Percentiles rank a stretch among this genome's conserved stretches.
phyloP scores from a whole-genome alignment of 2,797 vertebrate genomes.

The Sebastolobus alascanus region DNA sequence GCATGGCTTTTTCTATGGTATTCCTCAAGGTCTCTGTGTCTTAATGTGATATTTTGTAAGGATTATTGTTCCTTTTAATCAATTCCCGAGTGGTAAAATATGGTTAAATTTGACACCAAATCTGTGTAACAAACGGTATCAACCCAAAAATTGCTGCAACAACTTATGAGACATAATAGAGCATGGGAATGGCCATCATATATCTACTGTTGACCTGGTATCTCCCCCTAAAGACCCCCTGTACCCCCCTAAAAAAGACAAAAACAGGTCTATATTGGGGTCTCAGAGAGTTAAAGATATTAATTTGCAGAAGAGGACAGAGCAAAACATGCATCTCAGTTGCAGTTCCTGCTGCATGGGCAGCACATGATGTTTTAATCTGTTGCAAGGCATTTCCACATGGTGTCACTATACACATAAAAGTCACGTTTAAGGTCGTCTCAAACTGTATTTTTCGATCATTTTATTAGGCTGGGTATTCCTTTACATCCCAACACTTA shows the following conservation, averaged over 20 bases:
- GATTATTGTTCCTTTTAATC: no score
- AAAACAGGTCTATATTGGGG: not conserved
- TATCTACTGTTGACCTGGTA: no score
- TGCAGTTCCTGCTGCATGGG: not conserved
- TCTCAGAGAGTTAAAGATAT: not conserved
- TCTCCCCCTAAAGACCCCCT: no score
- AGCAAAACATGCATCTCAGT: not conserved
- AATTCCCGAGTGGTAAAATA: no score
- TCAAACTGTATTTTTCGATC: slow-evolving; percentile 9
- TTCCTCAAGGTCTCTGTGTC: no score
- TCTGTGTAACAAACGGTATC: no score
- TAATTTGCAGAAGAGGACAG: not conserved
- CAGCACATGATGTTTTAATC: not conserved
- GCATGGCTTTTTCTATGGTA: no score
- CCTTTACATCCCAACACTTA: slow-evolving; percentile 1
- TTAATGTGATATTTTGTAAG: fast-evolving
- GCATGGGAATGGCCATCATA: no score
- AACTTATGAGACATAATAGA: no score
- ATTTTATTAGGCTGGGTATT: slow-evolving; percentile 33
- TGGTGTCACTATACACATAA: slow-evolving; percentile 69
- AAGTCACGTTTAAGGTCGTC: slow-evolving; percentile 31
- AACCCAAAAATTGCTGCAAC: no score
- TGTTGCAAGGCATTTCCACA: slow-evolving; percentile 62
- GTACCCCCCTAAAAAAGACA: no score
- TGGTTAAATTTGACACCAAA: no score